phyloP scores from a whole-genome alignment of 2,888 invertebrate genomes.

The Apamea epomidion region DNA sequence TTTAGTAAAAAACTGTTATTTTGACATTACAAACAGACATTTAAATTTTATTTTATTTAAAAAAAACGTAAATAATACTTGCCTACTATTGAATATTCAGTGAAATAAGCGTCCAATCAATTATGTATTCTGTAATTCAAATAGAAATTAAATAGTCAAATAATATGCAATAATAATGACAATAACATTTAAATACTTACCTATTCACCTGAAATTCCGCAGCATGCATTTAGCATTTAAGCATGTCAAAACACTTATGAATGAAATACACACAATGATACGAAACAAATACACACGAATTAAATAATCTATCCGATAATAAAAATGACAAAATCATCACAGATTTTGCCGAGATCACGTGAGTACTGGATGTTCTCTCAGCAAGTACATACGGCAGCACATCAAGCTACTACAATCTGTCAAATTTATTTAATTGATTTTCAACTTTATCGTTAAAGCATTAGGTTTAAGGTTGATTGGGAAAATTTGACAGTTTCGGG shows the following conservation, averaged over 20 bases:
- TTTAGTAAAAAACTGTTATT: not conserved
- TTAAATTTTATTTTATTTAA: not conserved
- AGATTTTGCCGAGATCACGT: not conserved
- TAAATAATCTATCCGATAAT: not conserved
- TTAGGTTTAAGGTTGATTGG: too few species aligned
- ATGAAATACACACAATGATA: not conserved
- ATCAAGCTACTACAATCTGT: too few species aligned
- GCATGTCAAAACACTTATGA: not conserved
- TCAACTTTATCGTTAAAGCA: too few species aligned
- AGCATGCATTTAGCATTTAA: not conserved
- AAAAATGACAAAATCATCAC: constrained; percentile 15
- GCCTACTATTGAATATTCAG: constrained; percentile 14
- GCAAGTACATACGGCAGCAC: too few species aligned
- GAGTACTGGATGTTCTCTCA: constrained; percentile 1
- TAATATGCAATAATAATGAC: not conserved
- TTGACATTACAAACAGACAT: not conserved
- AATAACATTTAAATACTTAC: not conserved
- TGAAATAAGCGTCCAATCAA: constrained; percentile 7
- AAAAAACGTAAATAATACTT: not conserved
- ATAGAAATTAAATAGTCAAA: constrained; percentile 14
- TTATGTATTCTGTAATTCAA: not conserved
- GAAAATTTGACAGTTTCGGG: too few species aligned
- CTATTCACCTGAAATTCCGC: not conserved
- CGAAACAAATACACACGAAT: too few species aligned
- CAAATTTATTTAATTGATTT: too few species aligned